Evolutionary conservation across 2,888 invertebrate genomes (phyloP).

Genomic region (Ceramica pisi): DNA sequence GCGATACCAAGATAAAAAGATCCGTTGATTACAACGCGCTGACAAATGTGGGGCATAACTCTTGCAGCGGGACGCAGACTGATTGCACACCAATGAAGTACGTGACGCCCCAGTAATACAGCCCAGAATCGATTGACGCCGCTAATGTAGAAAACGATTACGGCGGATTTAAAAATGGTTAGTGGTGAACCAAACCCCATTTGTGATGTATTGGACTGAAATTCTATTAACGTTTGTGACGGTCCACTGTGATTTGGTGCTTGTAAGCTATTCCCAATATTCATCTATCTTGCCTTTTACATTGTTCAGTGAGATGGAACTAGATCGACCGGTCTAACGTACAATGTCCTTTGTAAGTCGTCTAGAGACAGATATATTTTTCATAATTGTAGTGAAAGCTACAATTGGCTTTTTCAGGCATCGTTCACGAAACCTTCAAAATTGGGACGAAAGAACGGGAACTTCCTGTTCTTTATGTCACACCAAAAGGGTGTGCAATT

Average conservation of each 20-base stretch:
- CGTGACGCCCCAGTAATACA: constrained; percentile 63
- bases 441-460: constrained; percentile 20
- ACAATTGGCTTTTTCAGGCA: not conserved
- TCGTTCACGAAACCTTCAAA: constrained; percentile 26
- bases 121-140: constrained; percentile 58
- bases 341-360: constrained; percentile 12
- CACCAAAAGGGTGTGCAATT: constrained; percentile 39
- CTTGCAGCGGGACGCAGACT: constrained; percentile 64
- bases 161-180: constrained; percentile 67
- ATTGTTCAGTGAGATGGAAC: constrained; percentile 28
- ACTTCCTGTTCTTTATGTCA: constrained; percentile 15
- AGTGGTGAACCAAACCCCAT: constrained; percentile 62
- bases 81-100: constrained; percentile 69
- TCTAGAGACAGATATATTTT: not conserved
- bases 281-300: constrained; percentile 39
- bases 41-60: constrained; percentile 80
- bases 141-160: constrained; percentile 63
- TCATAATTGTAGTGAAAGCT: not conserved
- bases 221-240: constrained; percentile 59
- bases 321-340: constrained; percentile 20
- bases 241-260: constrained; percentile 47
- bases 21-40: constrained; percentile 73
- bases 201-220: constrained; percentile 66
- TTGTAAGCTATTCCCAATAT: constrained; percentile 36
- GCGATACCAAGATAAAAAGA: constrained; percentile 73